These are phyloP conservation scores for Spea multiplicata DNA, from an alignment of 2,113 vertebrate genomes.

Conservation along the genomic window DNA sequence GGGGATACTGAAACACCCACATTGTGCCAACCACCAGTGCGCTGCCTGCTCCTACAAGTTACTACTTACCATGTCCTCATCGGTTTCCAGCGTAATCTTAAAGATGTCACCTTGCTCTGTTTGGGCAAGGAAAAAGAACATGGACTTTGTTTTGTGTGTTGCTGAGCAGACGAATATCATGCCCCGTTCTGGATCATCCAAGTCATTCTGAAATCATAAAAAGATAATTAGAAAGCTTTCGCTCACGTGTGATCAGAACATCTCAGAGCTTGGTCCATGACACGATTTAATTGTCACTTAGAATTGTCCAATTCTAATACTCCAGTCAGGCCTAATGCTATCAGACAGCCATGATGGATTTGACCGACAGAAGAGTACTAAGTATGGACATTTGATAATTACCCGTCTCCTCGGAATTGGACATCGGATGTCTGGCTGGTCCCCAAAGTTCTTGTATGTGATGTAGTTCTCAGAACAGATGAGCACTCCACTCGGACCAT, in stretches of 20 bases:
- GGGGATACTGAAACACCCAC: not conserved
- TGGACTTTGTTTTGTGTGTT: constrained; percentile 98
- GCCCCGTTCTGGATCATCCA: constrained; percentile 95
- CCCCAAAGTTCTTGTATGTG: constrained; percentile 97
- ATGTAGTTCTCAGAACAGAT: constrained; percentile 99
- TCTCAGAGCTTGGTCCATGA: too few relatives aligned
- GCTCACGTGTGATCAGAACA: too few relatives aligned
- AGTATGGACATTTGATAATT: constrained; percentile 50
- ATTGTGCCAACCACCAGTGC: not conserved
- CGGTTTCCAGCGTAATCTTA: constrained; percentile 96
- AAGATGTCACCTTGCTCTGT: constrained; percentile 98
- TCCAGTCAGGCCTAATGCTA: too few relatives aligned
- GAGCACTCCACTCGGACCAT: constrained; percentile 93
- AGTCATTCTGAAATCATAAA: constrained; percentile 79
- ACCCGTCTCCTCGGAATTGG: constrained; percentile 96
- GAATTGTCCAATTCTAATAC: too few relatives aligned
- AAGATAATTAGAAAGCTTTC: not conserved
- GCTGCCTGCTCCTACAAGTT: not conserved
- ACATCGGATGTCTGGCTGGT: constrained; percentile 97
- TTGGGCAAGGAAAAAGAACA: constrained; percentile 98
- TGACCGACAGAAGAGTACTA: too few relatives aligned
- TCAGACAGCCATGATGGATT: not conserved
- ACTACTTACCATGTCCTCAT: constrained; percentile 93
- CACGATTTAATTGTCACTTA: too few relatives aligned
- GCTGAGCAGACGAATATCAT: constrained; percentile 99